Percentiles rank a stretch among this genome's conserved stretches.
Evolutionary conservation across 2,888 invertebrate genomes (phyloP).

Genomic region (Andrena bucephala): DNA sequence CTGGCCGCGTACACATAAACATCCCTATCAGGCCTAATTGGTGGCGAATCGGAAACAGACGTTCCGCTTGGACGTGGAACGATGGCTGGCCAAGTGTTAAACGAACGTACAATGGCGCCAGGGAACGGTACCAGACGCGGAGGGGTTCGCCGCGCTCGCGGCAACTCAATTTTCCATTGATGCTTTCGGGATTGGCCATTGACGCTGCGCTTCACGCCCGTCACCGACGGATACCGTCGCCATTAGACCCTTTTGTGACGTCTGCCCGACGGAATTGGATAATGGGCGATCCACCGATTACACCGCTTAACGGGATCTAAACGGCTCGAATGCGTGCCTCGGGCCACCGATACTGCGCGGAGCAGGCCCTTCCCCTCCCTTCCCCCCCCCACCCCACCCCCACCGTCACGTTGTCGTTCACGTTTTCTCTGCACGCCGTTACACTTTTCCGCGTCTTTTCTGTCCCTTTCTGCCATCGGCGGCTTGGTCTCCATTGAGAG

Average conservation of each 20-base stretch:
- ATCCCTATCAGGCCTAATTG: constrained; percentile 61
- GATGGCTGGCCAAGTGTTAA: constrained; percentile 45
- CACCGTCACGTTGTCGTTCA: constrained; percentile 46
- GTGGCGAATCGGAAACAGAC: constrained; percentile 43
- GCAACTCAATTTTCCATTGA: constrained; percentile 71
- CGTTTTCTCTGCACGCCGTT: constrained; percentile 28
- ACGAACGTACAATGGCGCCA: constrained; percentile 62
- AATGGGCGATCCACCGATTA: constrained; percentile 72
- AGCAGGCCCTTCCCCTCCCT: not conserved
- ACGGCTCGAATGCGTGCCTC: constrained; percentile 60
- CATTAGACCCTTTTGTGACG: constrained; percentile 73
- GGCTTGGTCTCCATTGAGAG: constrained; percentile 12
- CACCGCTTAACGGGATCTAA: constrained; percentile 71
- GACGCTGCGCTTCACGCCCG: constrained; percentile 67
- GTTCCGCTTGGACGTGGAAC: constrained; percentile 49
- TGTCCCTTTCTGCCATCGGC: constrained; percentile 1
- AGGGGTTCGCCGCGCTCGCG: constrained; percentile 29
- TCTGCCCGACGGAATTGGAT: constrained; percentile 75
- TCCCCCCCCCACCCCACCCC: too few species aligned
- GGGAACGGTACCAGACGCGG: constrained; percentile 9
- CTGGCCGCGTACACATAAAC: constrained; percentile 35
- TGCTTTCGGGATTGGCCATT: constrained; percentile 72
- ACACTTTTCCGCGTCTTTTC: constrained; percentile 17
- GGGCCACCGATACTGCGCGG: constrained; percentile 25
- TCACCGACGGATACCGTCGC: constrained; percentile 52